These are phyloP conservation scores for Phoxinus phoxinus DNA, from an alignment of 2,113 vertebrate genomes.

Conservation along the genomic window DNA sequence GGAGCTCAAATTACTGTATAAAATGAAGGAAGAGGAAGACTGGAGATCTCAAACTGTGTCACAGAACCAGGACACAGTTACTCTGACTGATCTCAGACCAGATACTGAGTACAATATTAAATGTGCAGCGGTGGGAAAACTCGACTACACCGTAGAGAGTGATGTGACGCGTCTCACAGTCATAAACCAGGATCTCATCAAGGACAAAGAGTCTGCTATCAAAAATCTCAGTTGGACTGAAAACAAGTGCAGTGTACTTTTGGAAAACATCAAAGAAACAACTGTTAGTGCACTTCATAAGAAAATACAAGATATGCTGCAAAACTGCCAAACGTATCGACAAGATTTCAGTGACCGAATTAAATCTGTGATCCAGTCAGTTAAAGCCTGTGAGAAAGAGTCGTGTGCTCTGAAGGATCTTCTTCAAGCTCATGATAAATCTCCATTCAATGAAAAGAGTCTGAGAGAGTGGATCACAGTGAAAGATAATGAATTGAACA, in stretches of 20 bases:
- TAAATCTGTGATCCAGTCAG: background rate
- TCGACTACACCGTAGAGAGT: background rate
- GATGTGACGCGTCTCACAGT: background rate
- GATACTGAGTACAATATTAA: too few relatives aligned
- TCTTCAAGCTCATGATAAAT: background rate
- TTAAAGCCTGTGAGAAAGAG: background rate
- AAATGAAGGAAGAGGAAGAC: too few relatives aligned
- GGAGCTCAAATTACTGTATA: too few relatives aligned
- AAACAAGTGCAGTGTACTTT: background rate
- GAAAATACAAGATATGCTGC: background rate
- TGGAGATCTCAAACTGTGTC: too few relatives aligned
- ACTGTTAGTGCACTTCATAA: background rate
- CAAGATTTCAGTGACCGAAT: background rate
- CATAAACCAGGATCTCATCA: background rate
- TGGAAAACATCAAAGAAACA: fast-evolving
- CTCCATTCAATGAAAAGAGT: background rate
- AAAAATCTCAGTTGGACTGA: background rate
- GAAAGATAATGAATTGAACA: background rate
- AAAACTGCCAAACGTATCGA: background rate
- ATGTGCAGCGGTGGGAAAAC: background rate
- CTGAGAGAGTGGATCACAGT: conserved; percentile 1
- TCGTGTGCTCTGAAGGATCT: background rate
- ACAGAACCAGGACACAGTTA: too few relatives aligned
- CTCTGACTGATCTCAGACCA: too few relatives aligned
- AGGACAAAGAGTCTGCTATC: background rate